Evolutionary conservation across 2,797 vertebrate species (phyloP).

Genomic region (Platyrinchus mystaceus): DNA sequence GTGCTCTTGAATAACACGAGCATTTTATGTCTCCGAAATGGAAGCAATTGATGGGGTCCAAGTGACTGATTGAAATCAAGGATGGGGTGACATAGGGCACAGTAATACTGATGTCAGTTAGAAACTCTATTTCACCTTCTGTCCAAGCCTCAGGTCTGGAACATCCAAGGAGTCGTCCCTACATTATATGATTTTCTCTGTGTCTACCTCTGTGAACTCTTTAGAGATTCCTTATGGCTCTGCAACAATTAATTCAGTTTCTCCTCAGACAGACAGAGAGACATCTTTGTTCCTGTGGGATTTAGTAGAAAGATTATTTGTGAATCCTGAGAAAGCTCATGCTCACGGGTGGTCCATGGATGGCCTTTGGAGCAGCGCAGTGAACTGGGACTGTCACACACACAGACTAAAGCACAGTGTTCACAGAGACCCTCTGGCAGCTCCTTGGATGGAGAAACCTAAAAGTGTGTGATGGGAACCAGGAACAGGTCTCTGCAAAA

Average conservation of each 20-base stretch:
- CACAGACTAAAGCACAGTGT: not conserved
- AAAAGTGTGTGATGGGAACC: not conserved
- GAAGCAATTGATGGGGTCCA: not conserved
- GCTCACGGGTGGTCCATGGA: not conserved
- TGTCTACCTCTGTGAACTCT: not conserved
- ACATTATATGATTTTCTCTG: not conserved
- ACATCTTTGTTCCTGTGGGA: not conserved
- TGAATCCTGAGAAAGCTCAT: not conserved
- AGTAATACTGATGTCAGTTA: not conserved
- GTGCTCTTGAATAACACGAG: not conserved
- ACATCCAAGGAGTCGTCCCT: not conserved
- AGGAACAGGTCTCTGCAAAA: not conserved
- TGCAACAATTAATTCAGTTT: not conserved
- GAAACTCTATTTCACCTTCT: not conserved
- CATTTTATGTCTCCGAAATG: not conserved
- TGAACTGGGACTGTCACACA: not conserved
- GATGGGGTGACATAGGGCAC: too few species aligned
- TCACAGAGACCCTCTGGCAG: not conserved
- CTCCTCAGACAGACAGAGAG: not conserved
- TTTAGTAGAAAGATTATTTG: not conserved
- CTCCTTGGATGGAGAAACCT: not conserved
- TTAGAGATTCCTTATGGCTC: not conserved
- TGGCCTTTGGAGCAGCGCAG: not conserved
- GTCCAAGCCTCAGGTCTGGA: not conserved
- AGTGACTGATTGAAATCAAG: not conserved